phyloP scores from a whole-genome alignment of 2,113 vertebrate genomes.

The Gavialis gangeticus region DNA sequence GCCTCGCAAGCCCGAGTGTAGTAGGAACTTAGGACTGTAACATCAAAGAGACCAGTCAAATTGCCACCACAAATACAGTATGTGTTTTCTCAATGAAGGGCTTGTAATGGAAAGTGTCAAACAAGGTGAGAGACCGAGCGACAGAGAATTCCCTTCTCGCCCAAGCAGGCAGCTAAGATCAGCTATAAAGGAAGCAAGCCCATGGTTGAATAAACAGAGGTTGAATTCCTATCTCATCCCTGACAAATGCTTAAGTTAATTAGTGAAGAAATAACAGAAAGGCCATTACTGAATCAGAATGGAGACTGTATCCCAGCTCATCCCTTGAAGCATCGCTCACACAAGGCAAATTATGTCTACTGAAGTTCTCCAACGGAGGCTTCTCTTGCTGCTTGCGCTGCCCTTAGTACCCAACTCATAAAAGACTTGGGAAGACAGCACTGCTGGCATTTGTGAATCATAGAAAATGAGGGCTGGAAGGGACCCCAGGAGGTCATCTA shows the following conservation, averaged over 20 bases:
- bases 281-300: background rate
- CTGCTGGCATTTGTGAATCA: conserved; percentile 49
- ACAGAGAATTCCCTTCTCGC: background rate
- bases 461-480: too few species aligned
- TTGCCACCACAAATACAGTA: background rate
- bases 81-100: background rate
- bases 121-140: background rate
- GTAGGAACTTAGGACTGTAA: background rate
- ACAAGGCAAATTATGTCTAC: background rate
- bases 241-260: background rate
- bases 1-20: background rate
- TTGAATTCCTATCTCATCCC: background rate
- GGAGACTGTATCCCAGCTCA: background rate
- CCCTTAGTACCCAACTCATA: conserved; percentile 62
- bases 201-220: background rate
- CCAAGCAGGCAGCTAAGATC: background rate
- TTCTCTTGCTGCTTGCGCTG: conserved; percentile 26
- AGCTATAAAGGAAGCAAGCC: background rate
- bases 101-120: background rate
- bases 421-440: conserved; percentile 61
- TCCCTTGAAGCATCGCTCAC: conserved; percentile 13
- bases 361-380: background rate
- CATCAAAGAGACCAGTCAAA: background rate
- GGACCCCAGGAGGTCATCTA: too few species aligned
- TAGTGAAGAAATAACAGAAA: background rate